Percentiles rank a stretch among this genome's conserved stretches.
phyloP scores from a whole-genome alignment of 2,113 vertebrate genomes.

The Probosciger aterrimus region DNA sequence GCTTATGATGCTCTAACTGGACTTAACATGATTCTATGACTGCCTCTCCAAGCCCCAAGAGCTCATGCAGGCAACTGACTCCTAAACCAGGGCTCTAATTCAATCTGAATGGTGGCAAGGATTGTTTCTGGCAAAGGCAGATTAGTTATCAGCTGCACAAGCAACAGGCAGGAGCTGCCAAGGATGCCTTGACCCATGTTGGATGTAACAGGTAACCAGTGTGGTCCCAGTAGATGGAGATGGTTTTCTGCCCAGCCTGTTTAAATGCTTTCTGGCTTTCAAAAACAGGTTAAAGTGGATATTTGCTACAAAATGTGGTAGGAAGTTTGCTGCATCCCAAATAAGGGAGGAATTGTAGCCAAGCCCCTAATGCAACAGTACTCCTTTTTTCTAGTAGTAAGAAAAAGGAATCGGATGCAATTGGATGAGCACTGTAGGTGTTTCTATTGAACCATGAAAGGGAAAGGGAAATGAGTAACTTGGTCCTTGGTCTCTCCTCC shows the following conservation, averaged over 20 bases:
- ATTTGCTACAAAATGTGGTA: fast-evolving
- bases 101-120: background rate
- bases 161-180: background rate
- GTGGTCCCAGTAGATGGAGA: no score
- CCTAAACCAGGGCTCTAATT: background rate
- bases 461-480: background rate
- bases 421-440: background rate
- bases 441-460: background rate
- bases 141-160: background rate
- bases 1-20: background rate
- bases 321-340: background rate
- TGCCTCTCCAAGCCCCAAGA: background rate
- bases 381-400: background rate
- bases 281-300: background rate
- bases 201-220: background rate
- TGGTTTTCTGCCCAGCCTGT: background rate
- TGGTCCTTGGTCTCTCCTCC: background rate
- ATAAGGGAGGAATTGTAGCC: background rate
- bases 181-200: background rate
- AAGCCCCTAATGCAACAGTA: background rate
- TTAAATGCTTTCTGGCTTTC: background rate
- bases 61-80: background rate
- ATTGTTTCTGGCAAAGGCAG: background rate
- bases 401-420: background rate
- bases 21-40: background rate